phyloP scores from a whole-genome alignment of 2,113 vertebrate species.

The Dermatemys mawii region DNA sequence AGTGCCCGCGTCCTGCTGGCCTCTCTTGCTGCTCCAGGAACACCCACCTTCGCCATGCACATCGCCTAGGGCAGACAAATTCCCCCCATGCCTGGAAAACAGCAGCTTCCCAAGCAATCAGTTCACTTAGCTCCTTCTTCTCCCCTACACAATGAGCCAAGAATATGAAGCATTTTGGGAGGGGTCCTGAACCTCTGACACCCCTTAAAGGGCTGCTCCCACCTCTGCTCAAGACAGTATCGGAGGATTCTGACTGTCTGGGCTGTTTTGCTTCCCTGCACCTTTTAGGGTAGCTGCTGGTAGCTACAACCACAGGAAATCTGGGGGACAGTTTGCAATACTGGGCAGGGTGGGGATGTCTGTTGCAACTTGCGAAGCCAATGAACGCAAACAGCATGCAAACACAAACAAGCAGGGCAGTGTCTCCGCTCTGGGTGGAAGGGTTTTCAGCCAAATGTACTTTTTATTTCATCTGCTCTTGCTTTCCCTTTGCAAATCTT shows the following conservation, averaged over 20 bases:
- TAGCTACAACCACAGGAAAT: neutral
- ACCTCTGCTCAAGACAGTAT: fast-evolving
- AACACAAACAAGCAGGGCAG: neutral
- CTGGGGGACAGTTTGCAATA: neutral
- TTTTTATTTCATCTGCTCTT: neutral
- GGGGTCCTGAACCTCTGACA: neutral
- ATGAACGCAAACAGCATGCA: neutral
- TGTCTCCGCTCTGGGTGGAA: neutral
- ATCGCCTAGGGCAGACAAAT: neutral
- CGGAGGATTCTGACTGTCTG: neutral
- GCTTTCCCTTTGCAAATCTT: neutral
- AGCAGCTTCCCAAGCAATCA: neutral
- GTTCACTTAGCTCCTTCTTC: neutral
- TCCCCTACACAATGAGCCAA: neutral
- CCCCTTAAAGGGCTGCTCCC: neutral
- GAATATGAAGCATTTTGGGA: neutral
- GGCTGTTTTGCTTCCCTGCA: constrained; percentile 22
- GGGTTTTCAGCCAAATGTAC: fast-evolving
- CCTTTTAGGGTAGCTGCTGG: neutral
- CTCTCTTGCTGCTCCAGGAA: too few relatives aligned
- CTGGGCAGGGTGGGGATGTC: neutral
- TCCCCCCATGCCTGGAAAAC: neutral
- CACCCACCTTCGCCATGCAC: neutral
- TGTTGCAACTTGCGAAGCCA: neutral
- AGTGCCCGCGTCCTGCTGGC: too few relatives aligned